Evolutionary conservation across 2,888 invertebrate species (phyloP), one percentile per base, ranked within the genome.

Genomic region (Glaucopsyche alexis): DNA sequence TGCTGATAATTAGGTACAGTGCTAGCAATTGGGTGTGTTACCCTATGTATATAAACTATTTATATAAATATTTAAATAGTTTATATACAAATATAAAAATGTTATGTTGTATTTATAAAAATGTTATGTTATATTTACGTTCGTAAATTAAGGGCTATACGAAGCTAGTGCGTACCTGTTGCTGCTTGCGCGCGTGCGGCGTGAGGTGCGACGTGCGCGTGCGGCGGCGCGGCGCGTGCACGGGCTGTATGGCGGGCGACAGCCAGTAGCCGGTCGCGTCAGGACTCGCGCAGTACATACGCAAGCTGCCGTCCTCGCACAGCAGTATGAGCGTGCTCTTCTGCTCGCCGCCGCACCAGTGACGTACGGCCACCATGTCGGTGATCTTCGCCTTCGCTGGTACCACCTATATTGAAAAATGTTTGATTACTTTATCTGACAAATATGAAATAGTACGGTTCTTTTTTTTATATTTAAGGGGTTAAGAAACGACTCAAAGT

Each of bases 381-480:
- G 98, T 98, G 67, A 99, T 98, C 88, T 98, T 98, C 0, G 98
- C 97, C 86, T 99, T 99, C 0, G 97, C 96, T 0, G 97, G 97
- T 16, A 96, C 94, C 49, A 96, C 89, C 93, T 93, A 77, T 13
- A 16, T 60, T 42, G n/a, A 11, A 47, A 9, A 13, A 42, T 9
- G 50, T 42, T 42, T 42, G 7, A 42, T 42, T 42, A 42, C 8
- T n/a, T n/a, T n/a, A n/a, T n/a, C n/a, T n/a, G n/a, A n/a, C n/a
- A n/a, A n/a, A n/a, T n/a, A n/a, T n/a, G n/a, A n/a, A n/a, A n/a
- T n/a, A n/a, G n/a, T n/a, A n/a, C n/a, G n/a, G n/a, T n/a, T n/a
- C n/a, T n/a, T n/a, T n/a, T n/a, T n/a, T n/a, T n/a, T n/a, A n/a
- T n/a, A n/a, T n/a, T n/a, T n/a, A n/a, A n/a, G n/a, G n/a, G n/a